phyloP scores from a whole-genome alignment of 2,113 vertebrate genomes.

The Sinocyclocheilus maitianheensis region DNA sequence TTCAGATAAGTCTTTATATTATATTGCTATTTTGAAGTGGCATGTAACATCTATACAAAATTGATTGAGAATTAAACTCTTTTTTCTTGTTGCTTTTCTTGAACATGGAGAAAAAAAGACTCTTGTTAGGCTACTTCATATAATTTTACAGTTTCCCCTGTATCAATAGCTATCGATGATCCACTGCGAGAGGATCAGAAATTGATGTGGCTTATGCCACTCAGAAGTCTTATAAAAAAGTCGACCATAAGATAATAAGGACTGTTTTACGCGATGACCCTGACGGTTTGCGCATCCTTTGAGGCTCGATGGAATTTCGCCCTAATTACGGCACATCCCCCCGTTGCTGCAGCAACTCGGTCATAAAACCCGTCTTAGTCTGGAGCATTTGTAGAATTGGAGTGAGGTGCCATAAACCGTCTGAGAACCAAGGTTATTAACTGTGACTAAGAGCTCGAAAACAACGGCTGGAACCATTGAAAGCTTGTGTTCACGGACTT shows the following conservation, averaged over 20 bases:
- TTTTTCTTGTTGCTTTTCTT: no score
- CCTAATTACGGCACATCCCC: slow-evolving; percentile 93
- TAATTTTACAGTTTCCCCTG: no score
- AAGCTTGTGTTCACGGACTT: slow-evolving; percentile 70
- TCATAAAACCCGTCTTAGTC: slow-evolving; percentile 90
- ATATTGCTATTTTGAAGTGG: no score
- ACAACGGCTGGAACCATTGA: slow-evolving; percentile 72
- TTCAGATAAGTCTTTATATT: no score
- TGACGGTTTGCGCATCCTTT: slow-evolving; percentile 79
- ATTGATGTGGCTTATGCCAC: no score
- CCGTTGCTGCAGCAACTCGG: slow-evolving; percentile 88
- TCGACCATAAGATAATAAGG: slow-evolving; percentile 70
- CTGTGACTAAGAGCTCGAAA: slow-evolving; percentile 83
- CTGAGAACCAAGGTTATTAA: slow-evolving; percentile 84
- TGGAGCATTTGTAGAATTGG: slow-evolving; percentile 83
- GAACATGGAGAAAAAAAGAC: no score
- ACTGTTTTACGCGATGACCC: slow-evolving; percentile 71
- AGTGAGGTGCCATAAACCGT: slow-evolving; percentile 85
- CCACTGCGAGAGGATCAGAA: no score
- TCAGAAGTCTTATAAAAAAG: slow-evolving; percentile 43
- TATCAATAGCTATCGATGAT: no score
- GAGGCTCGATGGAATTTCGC: slow-evolving; percentile 87
- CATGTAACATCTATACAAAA: no score
- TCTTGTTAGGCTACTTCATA: no score
- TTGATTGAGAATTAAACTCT: no score